Conservation (phyloP, 2,888 invertebrate species). For the Orgyia antiqua region DNA sequence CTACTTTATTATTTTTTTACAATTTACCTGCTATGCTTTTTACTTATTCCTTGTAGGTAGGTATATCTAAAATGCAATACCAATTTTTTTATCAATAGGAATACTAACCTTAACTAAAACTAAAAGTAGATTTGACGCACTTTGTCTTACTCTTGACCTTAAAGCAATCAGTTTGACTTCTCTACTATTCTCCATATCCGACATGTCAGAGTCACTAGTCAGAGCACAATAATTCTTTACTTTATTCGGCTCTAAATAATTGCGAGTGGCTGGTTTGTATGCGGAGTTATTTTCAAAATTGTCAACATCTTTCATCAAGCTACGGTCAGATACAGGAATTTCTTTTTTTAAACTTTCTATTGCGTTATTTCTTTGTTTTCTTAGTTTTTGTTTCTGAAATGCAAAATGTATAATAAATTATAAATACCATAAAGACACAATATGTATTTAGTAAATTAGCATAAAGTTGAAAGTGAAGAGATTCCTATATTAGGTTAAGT, state of each 20-base stretch:
- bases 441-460: too few species aligned
- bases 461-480: too few species aligned
- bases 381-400: slow-evolving; percentile 64
- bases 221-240: slow-evolving; percentile 49
- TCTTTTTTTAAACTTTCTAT: slow-evolving; percentile 67
- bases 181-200: slow-evolving; percentile 78
- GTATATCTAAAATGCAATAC: too few species aligned
- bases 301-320: slow-evolving; percentile 62
- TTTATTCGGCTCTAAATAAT: slow-evolving; percentile 52
- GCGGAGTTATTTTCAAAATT: slow-evolving; percentile 57
- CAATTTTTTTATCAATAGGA: too few species aligned
- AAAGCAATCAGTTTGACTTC: slow-evolving; percentile 67
- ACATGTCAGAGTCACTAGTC: slow-evolving; percentile 84
- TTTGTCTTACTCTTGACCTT: slow-evolving; percentile 81
- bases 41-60: too few species aligned
- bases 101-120: slow-evolving; percentile 75
- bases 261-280: slow-evolving; percentile 57
- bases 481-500: slow-evolving; percentile 1
- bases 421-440: too few species aligned
- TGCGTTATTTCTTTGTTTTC: slow-evolving; percentile 67
- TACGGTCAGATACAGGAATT: slow-evolving; percentile 62
- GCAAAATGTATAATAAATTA: not conserved
- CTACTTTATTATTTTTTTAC: too few species aligned
- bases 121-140: slow-evolving; percentile 80
- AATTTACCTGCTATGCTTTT: too few species aligned